A percentile compares a stretch with the other conserved stretches of the same genome.
These are phyloP conservation scores for Emmelina monodactyla DNA, from an alignment of 2,888 invertebrate genomes.

Conservation along the genomic window DNA sequence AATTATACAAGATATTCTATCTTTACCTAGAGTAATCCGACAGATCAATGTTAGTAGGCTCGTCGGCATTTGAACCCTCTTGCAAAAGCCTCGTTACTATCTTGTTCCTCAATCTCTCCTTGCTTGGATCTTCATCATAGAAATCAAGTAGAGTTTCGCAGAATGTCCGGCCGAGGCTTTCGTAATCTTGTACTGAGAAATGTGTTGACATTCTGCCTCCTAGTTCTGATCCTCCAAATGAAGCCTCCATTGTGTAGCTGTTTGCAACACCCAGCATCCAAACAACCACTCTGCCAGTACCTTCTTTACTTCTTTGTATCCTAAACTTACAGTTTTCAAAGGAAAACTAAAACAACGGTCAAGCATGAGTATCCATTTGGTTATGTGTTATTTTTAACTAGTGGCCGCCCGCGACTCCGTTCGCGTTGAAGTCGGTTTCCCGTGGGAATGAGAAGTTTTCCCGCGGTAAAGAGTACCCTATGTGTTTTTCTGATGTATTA, in stretches of 20 bases:
- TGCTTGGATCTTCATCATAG: slow-evolving; percentile 85
- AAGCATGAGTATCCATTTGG: no score
- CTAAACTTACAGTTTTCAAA: slow-evolving; percentile 95
- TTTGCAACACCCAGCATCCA: slow-evolving; percentile 96
- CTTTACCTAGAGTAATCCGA: slow-evolving; percentile 87
- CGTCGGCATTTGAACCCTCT: slow-evolving; percentile 88
- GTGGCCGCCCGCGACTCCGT: no score
- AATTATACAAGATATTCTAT: not conserved
- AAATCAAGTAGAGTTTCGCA: slow-evolving; percentile 93
- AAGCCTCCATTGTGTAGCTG: slow-evolving; percentile 95
- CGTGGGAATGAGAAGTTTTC: no score
- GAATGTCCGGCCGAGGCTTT: slow-evolving; percentile 84
- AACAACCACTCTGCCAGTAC: slow-evolving; percentile 92
- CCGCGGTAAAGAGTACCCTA: no score
- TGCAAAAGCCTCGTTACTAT: slow-evolving; percentile 80
- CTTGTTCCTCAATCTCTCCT: slow-evolving; percentile 81
- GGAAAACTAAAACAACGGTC: slow-evolving; percentile 80
- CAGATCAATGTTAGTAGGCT: slow-evolving; percentile 84
- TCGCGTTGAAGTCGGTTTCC: no score
- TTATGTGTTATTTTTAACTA: not conserved
- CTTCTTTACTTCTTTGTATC: slow-evolving; percentile 92
- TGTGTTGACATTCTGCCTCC: slow-evolving; percentile 85
- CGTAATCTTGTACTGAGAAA: slow-evolving; percentile 74
- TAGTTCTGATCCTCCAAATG: slow-evolving; percentile 88
- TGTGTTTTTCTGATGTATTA: no score